Evolutionary conservation across 2,113 vertebrate genomes (phyloP).

Genomic region (Rhadina sibilatrix): DNA sequence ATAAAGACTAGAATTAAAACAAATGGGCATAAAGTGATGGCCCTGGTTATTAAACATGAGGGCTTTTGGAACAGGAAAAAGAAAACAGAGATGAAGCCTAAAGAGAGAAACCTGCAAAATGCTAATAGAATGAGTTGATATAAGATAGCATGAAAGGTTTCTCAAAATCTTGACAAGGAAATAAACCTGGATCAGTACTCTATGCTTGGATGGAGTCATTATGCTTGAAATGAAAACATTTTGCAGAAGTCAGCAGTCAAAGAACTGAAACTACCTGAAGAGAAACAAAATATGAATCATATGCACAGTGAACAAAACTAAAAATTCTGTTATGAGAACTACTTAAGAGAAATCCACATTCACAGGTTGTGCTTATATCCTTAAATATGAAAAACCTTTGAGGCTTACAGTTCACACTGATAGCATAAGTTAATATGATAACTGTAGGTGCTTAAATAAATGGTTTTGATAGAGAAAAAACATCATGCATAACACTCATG

Average conservation of each 20-base stretch:
- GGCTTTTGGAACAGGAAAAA: neutral
- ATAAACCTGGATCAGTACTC: neutral
- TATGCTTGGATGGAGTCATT: neutral
- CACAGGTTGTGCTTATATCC: neutral
- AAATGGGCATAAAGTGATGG: neutral
- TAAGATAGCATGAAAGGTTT: neutral
- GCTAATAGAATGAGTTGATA: neutral
- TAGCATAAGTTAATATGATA: neutral
- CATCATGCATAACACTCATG: rapidly evolving
- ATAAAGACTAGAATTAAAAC: neutral
- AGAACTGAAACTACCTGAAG: neutral
- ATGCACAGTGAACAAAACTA: neutral
- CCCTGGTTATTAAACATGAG: neutral
- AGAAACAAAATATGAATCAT: neutral
- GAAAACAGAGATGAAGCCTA: neutral
- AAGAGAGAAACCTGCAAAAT: neutral
- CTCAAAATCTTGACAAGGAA: neutral
- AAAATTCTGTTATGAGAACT: neutral
- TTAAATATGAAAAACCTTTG: neutral
- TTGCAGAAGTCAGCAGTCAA: neutral
- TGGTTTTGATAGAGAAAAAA: neutral
- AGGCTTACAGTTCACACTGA: neutral
- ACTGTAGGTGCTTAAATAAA: neutral
- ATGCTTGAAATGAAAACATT: neutral
- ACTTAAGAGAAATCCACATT: neutral